phyloP scores from a whole-genome alignment of 2,888 invertebrate genomes.

The Aphodius sticticus region DNA sequence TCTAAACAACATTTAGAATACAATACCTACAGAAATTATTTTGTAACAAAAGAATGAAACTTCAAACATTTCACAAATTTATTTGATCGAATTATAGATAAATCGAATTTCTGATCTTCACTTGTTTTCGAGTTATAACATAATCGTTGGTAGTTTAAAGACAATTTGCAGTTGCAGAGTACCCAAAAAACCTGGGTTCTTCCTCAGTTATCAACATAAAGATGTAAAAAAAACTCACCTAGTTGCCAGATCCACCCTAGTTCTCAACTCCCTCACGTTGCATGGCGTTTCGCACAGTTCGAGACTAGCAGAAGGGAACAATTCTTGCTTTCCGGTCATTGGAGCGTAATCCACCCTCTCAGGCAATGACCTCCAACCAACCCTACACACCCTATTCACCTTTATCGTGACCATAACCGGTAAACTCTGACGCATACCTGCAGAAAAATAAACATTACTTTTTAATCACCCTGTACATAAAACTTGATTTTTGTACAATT shows the following conservation, averaged over 20 bases:
- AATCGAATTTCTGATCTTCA: no score
- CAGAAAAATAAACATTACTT: constrained; percentile 4
- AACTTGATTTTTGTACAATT: constrained; percentile 6
- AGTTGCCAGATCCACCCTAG: constrained; percentile 61
- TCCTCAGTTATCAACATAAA: not conserved
- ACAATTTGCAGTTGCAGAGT: no score
- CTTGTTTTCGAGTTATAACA: no score
- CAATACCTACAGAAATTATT: no score
- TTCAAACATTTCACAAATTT: no score
- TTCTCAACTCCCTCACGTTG: constrained; percentile 63
- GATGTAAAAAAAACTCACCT: constrained; percentile 45
- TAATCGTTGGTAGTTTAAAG: no score
- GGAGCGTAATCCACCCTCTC: constrained; percentile 89
- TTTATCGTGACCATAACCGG: constrained; percentile 97
- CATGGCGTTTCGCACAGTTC: constrained; percentile 71
- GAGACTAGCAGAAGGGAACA: constrained; percentile 80
- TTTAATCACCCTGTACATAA: not conserved
- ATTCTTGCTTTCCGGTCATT: constrained; percentile 78
- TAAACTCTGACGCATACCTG: constrained; percentile 83
- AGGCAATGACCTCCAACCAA: constrained; percentile 70
- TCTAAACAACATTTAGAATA: no score
- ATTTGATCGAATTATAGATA: no score
- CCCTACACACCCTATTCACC: constrained; percentile 64
- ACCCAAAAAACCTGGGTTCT: no score
- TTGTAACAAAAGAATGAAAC: no score